phyloP scores from a whole-genome alignment of 2,113 vertebrate genomes.

The Cyanoramphus novaezelandiae region DNA sequence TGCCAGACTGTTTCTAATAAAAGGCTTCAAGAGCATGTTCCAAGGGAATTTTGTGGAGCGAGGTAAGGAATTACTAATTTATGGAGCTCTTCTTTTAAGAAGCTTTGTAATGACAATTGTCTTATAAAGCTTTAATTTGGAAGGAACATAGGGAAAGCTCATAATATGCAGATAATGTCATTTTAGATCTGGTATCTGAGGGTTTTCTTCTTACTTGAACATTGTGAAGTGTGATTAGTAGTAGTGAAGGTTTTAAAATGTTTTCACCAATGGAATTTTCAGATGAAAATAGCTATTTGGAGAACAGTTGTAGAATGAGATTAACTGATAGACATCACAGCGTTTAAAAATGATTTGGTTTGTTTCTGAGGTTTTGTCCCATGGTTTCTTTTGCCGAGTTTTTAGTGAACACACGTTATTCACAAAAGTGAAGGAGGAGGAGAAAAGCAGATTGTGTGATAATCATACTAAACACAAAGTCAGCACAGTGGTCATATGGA shows the following conservation, averaged over 20 bases:
- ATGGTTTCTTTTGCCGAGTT: not conserved
- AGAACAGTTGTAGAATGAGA: not conserved
- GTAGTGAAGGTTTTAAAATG: not conserved
- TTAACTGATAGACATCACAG: not conserved
- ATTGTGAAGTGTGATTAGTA: not conserved
- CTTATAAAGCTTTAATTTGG: not conserved
- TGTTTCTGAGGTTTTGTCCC: not conserved
- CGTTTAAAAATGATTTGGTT: not conserved
- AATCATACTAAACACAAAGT: not conserved
- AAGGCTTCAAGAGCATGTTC: not conserved
- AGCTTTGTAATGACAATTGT: not conserved
- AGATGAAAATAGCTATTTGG: not conserved
- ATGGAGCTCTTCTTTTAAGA: not conserved
- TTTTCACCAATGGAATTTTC: conserved; percentile 8
- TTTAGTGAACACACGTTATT: not conserved
- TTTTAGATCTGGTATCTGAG: not conserved
- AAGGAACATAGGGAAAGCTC: not conserved
- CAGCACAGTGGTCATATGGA: not conserved
- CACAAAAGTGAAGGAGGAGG: not conserved
- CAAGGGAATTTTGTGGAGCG: not conserved
- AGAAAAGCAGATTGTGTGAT: not conserved
- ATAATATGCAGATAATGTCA: not conserved
- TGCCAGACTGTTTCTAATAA: not conserved
- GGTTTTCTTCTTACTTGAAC: not conserved
- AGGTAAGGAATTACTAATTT: not conserved